Base-by-base conservation (phyloP, 2,797 vertebrate genomes). In the Notoglanidium macrostoma region DNA sequence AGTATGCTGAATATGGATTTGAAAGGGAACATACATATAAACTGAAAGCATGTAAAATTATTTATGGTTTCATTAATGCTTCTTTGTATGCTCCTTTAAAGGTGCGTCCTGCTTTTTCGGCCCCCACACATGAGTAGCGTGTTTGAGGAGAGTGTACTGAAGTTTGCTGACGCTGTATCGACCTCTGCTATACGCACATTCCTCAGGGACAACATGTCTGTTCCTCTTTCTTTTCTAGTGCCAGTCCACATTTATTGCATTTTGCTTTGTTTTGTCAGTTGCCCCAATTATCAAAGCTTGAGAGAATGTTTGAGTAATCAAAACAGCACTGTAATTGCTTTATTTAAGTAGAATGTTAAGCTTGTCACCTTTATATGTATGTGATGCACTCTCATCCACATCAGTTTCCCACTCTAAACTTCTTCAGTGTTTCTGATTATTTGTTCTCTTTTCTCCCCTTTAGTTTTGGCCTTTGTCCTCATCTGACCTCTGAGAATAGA, bases 381-480 rank as follows among this genome's bases (percentile, higher is more conserved):
- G n/a, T 51, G n/a, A 54, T 54, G 49, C 14, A 77, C 46, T 29
- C 44, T 73, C 26, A 76, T 77, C 15, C 49, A 77, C 15, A 9
- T 77, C 2, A 73, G 14, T 77, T 55, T 55, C 17, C n/a, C 15
- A n/a, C 49, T 77, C 8, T 54, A 5, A n/a, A 3, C 46, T 15
- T 29, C 9, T 73, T 51, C 23, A 32, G 29, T 46, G 5, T 67
- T 84, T 59, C 29, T 46, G 55, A 83, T 32, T 15, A 49, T 49
- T 46, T 83, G 23, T 12, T 82, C 26, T 82, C 44, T 55, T 73
- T 59, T 63, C 5, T 17, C 9, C 57, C 9, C 15, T 14, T 44
- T 61, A 93, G 93, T 59, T 92, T 92, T 89, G 93, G 93, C 54
- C 86, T 93, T 29, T 93, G 93, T 84, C 93, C 93, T 83, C 92